phyloP scores from a whole-genome alignment of 23 tunicate species.

The Styela clava region DNA sequence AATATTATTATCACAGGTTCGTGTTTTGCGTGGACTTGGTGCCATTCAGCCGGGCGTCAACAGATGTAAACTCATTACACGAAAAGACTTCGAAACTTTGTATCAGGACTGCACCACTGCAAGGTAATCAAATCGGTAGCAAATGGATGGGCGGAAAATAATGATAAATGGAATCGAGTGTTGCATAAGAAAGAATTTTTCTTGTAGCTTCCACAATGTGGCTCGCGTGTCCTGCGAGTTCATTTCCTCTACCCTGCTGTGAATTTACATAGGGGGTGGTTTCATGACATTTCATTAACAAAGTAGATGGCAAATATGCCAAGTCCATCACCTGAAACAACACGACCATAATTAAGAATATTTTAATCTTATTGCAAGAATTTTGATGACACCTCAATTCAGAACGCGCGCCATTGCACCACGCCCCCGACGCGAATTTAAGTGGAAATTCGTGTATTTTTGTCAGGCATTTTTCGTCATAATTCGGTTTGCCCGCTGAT shows the following conservation, averaged over 20 bases:
- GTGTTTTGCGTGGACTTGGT: slow-evolving; percentile 92
- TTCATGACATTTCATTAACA: not conserved
- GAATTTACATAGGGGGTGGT: too few relatives aligned
- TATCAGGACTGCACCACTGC: slow-evolving; percentile 99
- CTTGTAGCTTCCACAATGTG: too few relatives aligned
- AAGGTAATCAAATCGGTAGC: too few relatives aligned
- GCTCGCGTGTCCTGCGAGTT: too few relatives aligned
- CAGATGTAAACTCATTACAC: slow-evolving; percentile 95
- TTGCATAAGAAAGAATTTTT: too few relatives aligned
- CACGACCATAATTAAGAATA: not conserved
- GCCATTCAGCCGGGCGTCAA: slow-evolving; percentile 99
- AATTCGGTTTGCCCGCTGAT: slow-evolving; percentile 18
- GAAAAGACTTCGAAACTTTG: slow-evolving; percentile 94
- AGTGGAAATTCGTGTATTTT: slow-evolving; percentile 27
- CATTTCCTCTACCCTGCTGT: too few relatives aligned
- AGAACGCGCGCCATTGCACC: not conserved
- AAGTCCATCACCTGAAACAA: not conserved
- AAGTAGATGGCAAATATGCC: not conserved
- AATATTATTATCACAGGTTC: slow-evolving; percentile 49
- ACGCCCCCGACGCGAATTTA: not conserved
- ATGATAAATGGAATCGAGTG: too few relatives aligned
- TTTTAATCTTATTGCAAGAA: not conserved
- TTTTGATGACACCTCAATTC: not conserved
- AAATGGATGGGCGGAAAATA: too few relatives aligned
- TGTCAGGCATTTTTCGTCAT: slow-evolving; percentile 23